A percentile compares a stretch with the other conserved stretches of the same genome.
phyloP scores from a whole-genome alignment of 1,140 invertebrate genomes.

The Phymastichus coffea region DNA sequence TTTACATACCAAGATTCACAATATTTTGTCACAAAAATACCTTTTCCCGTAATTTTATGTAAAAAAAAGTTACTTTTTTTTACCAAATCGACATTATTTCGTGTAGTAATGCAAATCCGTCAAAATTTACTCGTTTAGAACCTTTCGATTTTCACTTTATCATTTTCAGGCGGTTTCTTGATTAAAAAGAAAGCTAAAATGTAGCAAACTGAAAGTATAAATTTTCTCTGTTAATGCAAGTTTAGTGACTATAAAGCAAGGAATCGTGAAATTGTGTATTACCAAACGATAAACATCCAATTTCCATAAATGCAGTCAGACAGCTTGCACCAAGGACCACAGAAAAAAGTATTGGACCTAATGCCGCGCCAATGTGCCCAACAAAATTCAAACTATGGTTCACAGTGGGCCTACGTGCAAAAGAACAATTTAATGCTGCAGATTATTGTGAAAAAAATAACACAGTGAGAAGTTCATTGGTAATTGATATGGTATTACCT shows the following conservation, averaged over 20 bases:
- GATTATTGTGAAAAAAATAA: background rate
- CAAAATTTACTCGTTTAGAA: too few relatives aligned
- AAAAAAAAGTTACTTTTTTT: too few relatives aligned
- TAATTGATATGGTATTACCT: slow-evolving; percentile 42
- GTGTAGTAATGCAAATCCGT: too few relatives aligned
- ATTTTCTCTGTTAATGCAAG: too few relatives aligned
- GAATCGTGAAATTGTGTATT: slow-evolving; percentile 10
- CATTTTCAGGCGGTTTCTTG: slow-evolving; percentile 26
- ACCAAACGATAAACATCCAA: slow-evolving; percentile 45
- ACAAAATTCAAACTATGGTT: slow-evolving; percentile 38
- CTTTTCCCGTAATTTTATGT: too few relatives aligned
- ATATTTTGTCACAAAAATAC: too few relatives aligned
- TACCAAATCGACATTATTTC: too few relatives aligned
- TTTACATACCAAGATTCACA: too few relatives aligned
- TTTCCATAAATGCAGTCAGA: slow-evolving; percentile 37
- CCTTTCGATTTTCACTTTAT: too few relatives aligned
- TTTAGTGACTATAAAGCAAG: background rate
- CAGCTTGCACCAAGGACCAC: slow-evolving; percentile 39
- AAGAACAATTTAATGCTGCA: too few relatives aligned
- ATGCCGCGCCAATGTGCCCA: slow-evolving; percentile 44
- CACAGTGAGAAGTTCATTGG: background rate
- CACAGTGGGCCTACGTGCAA: slow-evolving; percentile 34
- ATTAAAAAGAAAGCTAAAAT: slow-evolving; percentile 35
- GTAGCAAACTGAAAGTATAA: slow-evolving; percentile 33
- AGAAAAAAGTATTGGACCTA: slow-evolving; percentile 49